phyloP scores from a whole-genome alignment of 2,797 vertebrate species.

The Phoebastria nigripes region DNA sequence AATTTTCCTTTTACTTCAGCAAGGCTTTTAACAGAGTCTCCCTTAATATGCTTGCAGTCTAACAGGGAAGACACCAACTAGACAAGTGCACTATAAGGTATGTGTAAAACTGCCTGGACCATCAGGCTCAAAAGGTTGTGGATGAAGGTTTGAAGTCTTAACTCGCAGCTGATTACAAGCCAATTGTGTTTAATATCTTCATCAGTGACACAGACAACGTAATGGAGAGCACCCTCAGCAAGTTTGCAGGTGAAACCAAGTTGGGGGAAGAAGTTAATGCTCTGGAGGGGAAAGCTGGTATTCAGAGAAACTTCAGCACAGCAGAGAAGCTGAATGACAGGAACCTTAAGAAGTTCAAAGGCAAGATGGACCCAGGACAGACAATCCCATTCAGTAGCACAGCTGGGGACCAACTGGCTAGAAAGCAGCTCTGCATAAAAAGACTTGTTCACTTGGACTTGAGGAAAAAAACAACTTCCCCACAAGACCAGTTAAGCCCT shows the following conservation, averaged over 20 bases:
- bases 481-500: not conserved
- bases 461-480: not conserved
- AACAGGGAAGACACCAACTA: not conserved
- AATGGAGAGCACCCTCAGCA: not conserved
- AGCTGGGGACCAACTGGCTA: not conserved
- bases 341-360: not conserved
- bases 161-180: not conserved
- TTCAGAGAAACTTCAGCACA: not conserved
- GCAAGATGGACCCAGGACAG: not conserved
- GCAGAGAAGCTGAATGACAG: not conserved
- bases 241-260: not conserved
- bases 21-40: not conserved
- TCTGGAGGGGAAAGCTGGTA: not conserved
- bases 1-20: not conserved
- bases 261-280: not conserved
- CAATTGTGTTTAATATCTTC: not conserved
- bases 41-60: not conserved
- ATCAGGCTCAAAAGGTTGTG: not conserved
- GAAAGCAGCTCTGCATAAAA: not conserved
- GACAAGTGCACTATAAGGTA: not conserved
- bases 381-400: not conserved
- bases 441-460: not conserved
- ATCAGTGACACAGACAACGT: rapidly evolving
- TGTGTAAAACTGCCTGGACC: not conserved
- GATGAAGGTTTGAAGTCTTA: not conserved